phyloP scores from a whole-genome alignment of 2,113 vertebrate species.

The Microcebus ravelobensis region DNA sequence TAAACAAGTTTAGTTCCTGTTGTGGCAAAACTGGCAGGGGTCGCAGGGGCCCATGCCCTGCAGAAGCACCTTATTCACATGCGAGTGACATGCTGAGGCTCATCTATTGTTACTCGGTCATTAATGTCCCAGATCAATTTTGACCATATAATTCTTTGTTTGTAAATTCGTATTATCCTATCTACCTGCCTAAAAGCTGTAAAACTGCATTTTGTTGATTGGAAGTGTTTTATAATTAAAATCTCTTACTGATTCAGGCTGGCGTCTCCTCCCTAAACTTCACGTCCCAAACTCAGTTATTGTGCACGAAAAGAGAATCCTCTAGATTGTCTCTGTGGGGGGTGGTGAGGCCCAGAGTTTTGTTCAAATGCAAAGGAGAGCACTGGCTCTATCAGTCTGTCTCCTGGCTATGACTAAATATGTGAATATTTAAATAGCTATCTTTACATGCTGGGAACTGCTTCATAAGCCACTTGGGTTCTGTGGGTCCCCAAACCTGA shows the following conservation, averaged over 20 bases:
- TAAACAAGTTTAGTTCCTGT: neutral
- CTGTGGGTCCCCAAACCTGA: neutral
- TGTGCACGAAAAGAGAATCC: neutral
- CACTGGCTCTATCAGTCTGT: neutral
- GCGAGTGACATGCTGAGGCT: too few relatives aligned
- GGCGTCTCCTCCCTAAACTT: neutral
- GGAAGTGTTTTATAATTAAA: neutral
- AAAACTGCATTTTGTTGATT: neutral
- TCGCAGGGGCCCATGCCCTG: neutral
- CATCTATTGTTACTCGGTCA: neutral
- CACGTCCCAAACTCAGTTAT: neutral
- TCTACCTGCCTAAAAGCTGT: neutral
- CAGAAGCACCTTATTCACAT: neutral
- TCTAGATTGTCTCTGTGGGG: neutral
- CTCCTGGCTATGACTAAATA: neutral
- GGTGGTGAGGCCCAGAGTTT: too few relatives aligned
- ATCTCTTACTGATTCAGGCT: neutral
- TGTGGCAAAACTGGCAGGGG: neutral
- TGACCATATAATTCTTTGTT: neutral
- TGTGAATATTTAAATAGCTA: neutral
- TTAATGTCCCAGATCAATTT: neutral
- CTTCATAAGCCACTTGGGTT: neutral
- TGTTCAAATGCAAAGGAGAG: neutral
- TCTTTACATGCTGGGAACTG: neutral
- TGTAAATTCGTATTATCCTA: neutral